Evolutionary conservation across 2,888 invertebrate genomes (phyloP).

Genomic region (Melinaea menophilus): DNA sequence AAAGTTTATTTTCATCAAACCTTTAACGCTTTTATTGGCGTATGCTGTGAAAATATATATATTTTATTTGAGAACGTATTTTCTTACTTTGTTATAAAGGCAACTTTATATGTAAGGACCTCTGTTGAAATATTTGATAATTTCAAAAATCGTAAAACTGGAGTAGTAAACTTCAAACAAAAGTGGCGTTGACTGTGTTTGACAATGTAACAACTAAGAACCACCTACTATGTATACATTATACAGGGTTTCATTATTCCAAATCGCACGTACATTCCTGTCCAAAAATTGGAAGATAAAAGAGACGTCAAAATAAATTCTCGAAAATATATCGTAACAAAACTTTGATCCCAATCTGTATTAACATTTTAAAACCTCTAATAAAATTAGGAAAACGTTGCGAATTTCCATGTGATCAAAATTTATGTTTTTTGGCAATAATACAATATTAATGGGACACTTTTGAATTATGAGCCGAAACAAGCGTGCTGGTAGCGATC

Average conservation of each 20-base stretch:
- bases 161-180: slow-evolving; percentile 1
- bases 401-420: slow-evolving; percentile 8
- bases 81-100: neutral
- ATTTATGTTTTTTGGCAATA: slow-evolving; percentile 24
- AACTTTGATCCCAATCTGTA: too few species aligned
- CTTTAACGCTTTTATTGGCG: too few species aligned
- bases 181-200: neutral
- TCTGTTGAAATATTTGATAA: neutral
- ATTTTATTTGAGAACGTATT: too few species aligned
- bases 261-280: neutral
- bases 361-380: neutral
- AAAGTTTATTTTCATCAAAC: neutral
- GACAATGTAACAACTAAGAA: neutral
- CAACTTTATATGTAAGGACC: neutral
- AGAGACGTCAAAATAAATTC: too few species aligned
- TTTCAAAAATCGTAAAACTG: slow-evolving; percentile 2
- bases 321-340: too few species aligned
- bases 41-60: too few species aligned
- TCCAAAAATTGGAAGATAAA: neutral
- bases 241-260: too few species aligned
- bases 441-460: slow-evolving; percentile 41
- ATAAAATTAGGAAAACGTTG: neutral
- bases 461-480: slow-evolving; percentile 39
- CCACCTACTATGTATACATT: too few species aligned
- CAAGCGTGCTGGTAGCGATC: slow-evolving; percentile 46